Base-by-base conservation (phyloP, 2,797 vertebrate species). In the Spea hammondii region DNA sequence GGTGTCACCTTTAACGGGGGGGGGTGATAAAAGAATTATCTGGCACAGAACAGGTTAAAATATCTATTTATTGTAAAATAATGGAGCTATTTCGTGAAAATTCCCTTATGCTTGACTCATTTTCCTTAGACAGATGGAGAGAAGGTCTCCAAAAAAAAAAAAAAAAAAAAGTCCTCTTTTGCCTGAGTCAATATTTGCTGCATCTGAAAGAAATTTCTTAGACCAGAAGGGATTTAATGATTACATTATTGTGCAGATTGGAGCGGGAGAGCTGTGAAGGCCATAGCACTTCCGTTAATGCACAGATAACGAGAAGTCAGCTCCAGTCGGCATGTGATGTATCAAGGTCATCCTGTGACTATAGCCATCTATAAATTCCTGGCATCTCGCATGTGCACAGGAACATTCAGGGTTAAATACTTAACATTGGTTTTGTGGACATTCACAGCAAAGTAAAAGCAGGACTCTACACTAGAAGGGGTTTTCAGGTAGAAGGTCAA, bases 51-150 rank as follows among this genome's bases (percentile, higher is more conserved):
- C 32, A 32, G 32, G 32, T 32, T 32, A 32, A 11, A 7, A 62
- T 62, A 62, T 6, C 14, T 62, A 11, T 59, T 12, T 5, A 13
- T 12, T 14, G 57, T 65, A n/a, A 55, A 75, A 66, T 55, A 72
- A 54, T 4, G 46, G 32, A 72, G 5, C n/a, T 57, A 67, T 53
- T 71, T 44, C 44, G 4, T 7, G 7, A 55, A 32, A 78, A 66
- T 79, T 74, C 64, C 71, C 13, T 59, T 70, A 45, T 69, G 32
- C 48, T n/a, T 44, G 65, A 74, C 55, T 70, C 71, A 70, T 74
- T 55, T 70, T 46, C 70, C 65, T 55, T 44, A 47, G 66, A 68
- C 74, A 76, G 65, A 76, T 76, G 74, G 65, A 45, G 32, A 79
- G 8, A 54, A 79, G 65, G 65, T 60, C 64, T 78, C 62, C 47